Conservation (phyloP, 2,113 vertebrate genomes). For the Ptilonorhynchus violaceus region DNA sequence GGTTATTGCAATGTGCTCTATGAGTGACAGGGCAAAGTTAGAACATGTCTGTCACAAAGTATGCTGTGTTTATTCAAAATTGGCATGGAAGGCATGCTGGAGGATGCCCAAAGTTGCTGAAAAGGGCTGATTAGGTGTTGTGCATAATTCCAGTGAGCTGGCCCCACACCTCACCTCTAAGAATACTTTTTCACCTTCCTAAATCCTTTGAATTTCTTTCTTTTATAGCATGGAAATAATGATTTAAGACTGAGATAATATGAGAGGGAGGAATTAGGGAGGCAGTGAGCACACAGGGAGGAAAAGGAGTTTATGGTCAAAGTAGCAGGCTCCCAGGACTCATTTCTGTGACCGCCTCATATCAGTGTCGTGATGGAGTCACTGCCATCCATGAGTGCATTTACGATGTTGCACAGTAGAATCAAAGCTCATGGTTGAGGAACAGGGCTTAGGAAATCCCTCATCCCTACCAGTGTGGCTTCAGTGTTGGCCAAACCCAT, state of each 20-base stretch:
- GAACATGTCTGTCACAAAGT: neutral
- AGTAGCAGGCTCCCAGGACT: neutral
- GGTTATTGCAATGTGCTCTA: neutral
- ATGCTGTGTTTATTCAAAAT: neutral
- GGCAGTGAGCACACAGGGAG: neutral
- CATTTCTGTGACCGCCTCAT: neutral
- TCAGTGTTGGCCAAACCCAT: fast-evolving
- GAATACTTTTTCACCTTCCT: neutral
- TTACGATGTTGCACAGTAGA: fast-evolving
- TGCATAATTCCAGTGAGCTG: neutral
- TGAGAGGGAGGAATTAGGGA: neutral
- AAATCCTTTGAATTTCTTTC: neutral
- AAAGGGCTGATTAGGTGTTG: neutral
- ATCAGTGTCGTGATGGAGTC: neutral
- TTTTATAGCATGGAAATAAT: neutral
- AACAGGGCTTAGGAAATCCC: neutral
- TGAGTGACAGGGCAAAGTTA: neutral
- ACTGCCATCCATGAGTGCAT: neutral
- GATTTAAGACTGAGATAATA: neutral
- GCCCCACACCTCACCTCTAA: neutral
- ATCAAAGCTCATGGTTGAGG: neutral
- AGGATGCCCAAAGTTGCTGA: neutral
- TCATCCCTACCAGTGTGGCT: neutral
- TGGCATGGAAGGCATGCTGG: neutral
- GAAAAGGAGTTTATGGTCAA: neutral